phyloP scores from a whole-genome alignment of 53 echinoderm and acorn worm genomes.

The Holothuria scabra region DNA sequence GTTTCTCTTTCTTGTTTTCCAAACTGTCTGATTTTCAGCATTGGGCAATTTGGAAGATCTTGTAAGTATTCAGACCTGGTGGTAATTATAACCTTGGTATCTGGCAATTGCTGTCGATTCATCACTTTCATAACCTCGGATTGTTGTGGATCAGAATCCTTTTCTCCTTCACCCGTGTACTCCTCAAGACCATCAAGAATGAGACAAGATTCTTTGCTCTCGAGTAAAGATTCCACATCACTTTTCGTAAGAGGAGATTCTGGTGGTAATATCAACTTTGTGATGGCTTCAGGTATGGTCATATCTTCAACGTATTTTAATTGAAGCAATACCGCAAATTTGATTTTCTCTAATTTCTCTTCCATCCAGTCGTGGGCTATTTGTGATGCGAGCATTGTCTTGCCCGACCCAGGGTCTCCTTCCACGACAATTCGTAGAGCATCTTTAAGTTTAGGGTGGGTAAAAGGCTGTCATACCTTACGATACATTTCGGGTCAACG shows the following conservation, averaged over 20 bases:
- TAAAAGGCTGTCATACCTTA: background rate
- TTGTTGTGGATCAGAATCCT: background rate
- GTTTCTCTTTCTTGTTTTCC: background rate
- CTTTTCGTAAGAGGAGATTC: background rate
- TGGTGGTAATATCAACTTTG: background rate
- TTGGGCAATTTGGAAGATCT: slow-evolving; percentile 2
- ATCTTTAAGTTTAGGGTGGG: background rate
- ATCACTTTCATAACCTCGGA: slow-evolving; percentile 25
- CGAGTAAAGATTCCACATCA: background rate
- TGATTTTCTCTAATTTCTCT: background rate
- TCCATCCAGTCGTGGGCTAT: background rate
- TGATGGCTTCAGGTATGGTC: slow-evolving; percentile 22
- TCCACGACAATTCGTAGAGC: background rate
- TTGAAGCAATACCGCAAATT: background rate
- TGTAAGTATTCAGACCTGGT: background rate
- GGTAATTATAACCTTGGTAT: background rate
- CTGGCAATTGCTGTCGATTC: background rate
- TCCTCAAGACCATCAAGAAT: slow-evolving; percentile 19
- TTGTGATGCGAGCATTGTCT: background rate
- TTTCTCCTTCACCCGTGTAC: background rate
- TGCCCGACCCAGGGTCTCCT: background rate
- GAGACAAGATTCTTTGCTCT: background rate
- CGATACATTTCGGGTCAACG: background rate
- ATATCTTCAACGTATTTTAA: slow-evolving; percentile 15
- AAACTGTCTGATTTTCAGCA: slow-evolving; percentile 15